A percentile compares a stretch with the other conserved stretches of the same genome.
Conservation (phyloP, 2,888 invertebrate genomes). For the Eupithecia abbreviata region DNA sequence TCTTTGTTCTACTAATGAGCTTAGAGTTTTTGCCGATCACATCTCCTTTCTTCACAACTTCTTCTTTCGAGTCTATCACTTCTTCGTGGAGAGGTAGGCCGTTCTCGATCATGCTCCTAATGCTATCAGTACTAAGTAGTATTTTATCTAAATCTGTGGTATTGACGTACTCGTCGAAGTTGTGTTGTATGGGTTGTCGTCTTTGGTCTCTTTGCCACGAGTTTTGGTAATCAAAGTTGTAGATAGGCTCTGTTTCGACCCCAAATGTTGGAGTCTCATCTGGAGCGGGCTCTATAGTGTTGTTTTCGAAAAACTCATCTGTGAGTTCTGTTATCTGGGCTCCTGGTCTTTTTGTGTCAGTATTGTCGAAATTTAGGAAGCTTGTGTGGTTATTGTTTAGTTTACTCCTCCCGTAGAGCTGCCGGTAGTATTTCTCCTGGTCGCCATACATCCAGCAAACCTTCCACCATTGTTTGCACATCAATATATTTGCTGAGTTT, state of each 20-base stretch:
- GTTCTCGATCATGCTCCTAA: slow-evolving; percentile 74
- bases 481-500: slow-evolving; percentile 88
- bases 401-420: slow-evolving; percentile 88
- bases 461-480: slow-evolving; percentile 95
- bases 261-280: slow-evolving; percentile 68
- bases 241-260: slow-evolving; percentile 71
- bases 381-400: slow-evolving; percentile 60
- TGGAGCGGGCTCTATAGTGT: slow-evolving; percentile 69
- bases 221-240: slow-evolving; percentile 69
- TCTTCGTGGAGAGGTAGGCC: slow-evolving; percentile 72
- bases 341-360: slow-evolving; percentile 74
- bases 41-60: slow-evolving; percentile 70
- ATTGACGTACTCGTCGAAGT: slow-evolving; percentile 71
- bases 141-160: slow-evolving; percentile 74
- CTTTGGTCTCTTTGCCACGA: slow-evolving; percentile 81
- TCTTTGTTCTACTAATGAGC: slow-evolving; percentile 72
- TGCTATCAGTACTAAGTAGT: slow-evolving; percentile 69
- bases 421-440: slow-evolving; percentile 92
- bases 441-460: slow-evolving; percentile 95
- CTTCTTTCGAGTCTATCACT: slow-evolving; percentile 72
- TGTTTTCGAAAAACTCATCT: slow-evolving; percentile 77
- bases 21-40: slow-evolving; percentile 73
- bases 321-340: slow-evolving; percentile 80
- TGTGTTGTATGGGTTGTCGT: slow-evolving; percentile 77
- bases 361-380: slow-evolving; percentile 66